Evolutionary conservation across 2,113 vertebrate genomes (phyloP), one percentile per base, ranked within the genome.

Genomic region (Athene cunicularia): DNA sequence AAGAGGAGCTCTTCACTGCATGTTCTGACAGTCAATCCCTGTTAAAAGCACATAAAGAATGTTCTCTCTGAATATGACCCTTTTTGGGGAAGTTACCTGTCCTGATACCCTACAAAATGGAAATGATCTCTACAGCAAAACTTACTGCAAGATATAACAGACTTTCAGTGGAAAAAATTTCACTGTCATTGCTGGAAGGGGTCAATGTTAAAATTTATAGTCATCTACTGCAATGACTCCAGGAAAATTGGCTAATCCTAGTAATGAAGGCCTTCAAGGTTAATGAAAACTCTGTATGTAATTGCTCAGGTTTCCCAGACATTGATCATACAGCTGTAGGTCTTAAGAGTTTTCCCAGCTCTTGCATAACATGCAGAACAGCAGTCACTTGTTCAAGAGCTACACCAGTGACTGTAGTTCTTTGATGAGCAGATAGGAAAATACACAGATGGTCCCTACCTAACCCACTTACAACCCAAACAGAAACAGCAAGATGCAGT

Each of bases 221-320:
- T 47, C n/a, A 60, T 41, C 88, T 41, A 35, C 33, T 86, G 22
- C 50, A 95, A 90, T 18, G 32, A 87, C 55, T 73, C 33, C 81
- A 59, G 58, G 66, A 96, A 88, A 72, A 79, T n/a, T 86, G 33
- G 49, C 71, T 82, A 55, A 90, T 70, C 70, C 73, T 85, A 77
- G 23, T 93, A 95, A 95, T 93, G 73, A 97, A 70, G 53, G 70
- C n/a, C 41, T 85, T 88, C 56, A 90, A 80, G 55, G 85, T 93
- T 94, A 87, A 90, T 80, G 77, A 91, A 77, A 53, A 22, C 59
- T n/a, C 72, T 60, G 41, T 20, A 59, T 39, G 71, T 74, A 86
- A 94, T 62, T 85, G 83, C 59, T 90, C 50, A 74, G 53, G 77
- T 79, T 80, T 90, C 72, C 70, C 68, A 66, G 32, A 43, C 76